Conservation (phyloP, 1,140 invertebrate genomes). For the Cydia pomonella region DNA sequence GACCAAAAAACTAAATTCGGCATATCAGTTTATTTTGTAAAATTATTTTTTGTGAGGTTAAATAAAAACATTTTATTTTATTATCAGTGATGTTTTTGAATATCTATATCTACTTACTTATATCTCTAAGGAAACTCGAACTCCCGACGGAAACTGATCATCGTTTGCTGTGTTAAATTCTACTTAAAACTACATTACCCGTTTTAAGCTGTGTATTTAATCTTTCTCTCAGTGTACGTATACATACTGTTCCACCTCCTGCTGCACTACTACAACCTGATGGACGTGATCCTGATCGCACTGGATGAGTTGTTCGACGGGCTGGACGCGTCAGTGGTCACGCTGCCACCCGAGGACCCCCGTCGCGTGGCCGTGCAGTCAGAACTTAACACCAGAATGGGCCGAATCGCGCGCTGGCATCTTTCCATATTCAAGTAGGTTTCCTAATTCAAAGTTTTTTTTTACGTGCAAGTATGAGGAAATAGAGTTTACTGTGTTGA, state of each 20-base stretch:
- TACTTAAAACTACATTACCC: no score
- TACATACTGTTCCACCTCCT: constrained; percentile 56
- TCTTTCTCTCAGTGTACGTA: constrained; percentile 47
- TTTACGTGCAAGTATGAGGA: no score
- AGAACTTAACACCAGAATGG: constrained; percentile 47
- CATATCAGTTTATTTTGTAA: no score
- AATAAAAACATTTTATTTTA: no score
- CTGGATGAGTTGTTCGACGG: constrained; percentile 53
- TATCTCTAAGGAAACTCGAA: no score
- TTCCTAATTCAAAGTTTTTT: neutral
- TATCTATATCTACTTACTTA: no score
- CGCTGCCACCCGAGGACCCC: constrained; percentile 38
- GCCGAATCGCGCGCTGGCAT: constrained; percentile 54
- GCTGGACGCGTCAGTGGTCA: constrained; percentile 44
- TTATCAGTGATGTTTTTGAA: no score
- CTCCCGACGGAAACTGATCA: constrained; percentile 34
- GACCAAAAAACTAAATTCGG: neutral
- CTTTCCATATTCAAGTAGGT: constrained; percentile 52
- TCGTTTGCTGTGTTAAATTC: no score
- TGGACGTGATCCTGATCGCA: constrained; percentile 55
- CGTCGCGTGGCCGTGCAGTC: constrained; percentile 42
- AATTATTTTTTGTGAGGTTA: no score
- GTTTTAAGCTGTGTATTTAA: no score
- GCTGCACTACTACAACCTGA: constrained; percentile 50
- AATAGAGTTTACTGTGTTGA: no score